A percentile compares a stretch with the other conserved stretches of the same genome.
Evolutionary conservation across 2,888 invertebrate genomes (phyloP).

Genomic region (Polydrusus cervinus): DNA sequence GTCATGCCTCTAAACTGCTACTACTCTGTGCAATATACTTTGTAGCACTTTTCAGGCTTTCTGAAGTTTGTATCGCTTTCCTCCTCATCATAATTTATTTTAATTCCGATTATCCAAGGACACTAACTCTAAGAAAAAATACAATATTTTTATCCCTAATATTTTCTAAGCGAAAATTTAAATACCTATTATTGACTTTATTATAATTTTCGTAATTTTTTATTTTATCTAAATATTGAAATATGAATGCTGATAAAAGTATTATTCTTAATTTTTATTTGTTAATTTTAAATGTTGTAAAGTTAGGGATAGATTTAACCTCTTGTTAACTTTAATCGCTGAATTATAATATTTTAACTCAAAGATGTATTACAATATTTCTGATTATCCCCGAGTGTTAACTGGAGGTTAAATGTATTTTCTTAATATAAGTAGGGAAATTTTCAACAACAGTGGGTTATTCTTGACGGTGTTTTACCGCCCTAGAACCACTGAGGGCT

Average conservation of each 20-base stretch:
- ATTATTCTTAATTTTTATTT: slow-evolving; percentile 48
- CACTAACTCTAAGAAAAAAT: slow-evolving; percentile 33
- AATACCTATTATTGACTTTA: slow-evolving; percentile 33
- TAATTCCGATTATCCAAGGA: slow-evolving; percentile 5
- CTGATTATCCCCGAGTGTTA: not conserved
- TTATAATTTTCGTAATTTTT: slow-evolving; percentile 42
- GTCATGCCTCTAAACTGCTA: slow-evolving; percentile 30
- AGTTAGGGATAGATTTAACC: slow-evolving; percentile 9
- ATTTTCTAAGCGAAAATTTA: slow-evolving; percentile 30
- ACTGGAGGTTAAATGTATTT: slow-evolving; percentile 3
- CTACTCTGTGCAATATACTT: slow-evolving; percentile 26
- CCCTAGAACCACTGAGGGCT: slow-evolving; percentile 34
- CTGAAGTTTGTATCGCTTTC: slow-evolving; percentile 9
- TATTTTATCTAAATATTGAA: slow-evolving; percentile 45
- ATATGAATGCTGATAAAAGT: slow-evolving; percentile 32
- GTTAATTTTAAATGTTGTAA: slow-evolving; percentile 53
- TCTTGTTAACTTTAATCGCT: slow-evolving; percentile 11
- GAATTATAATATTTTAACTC: too few species aligned
- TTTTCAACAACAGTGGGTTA: slow-evolving; percentile 36
- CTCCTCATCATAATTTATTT: slow-evolving; percentile 8
- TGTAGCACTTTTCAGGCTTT: slow-evolving; percentile 27
- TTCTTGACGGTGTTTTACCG: slow-evolving; percentile 8
- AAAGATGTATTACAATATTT: too few species aligned
- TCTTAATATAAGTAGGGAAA: slow-evolving; percentile 38
- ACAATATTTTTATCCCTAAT: slow-evolving; percentile 43